Percentiles rank a stretch among this genome's conserved stretches.
phyloP scores from a whole-genome alignment of 2,113 vertebrate genomes.

The Neofelis nebulosa region DNA sequence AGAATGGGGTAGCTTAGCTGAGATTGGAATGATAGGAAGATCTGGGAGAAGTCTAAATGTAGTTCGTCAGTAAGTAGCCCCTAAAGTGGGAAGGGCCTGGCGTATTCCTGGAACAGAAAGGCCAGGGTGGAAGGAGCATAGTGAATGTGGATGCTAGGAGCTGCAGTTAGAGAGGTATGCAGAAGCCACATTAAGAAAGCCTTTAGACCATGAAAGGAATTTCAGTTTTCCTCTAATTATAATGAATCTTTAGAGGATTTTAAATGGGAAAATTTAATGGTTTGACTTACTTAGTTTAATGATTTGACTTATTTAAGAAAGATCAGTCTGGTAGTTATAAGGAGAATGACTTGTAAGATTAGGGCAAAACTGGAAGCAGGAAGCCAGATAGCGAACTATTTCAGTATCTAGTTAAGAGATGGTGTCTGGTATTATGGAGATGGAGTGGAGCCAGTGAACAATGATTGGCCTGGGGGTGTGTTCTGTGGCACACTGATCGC shows the following conservation, averaged over 20 bases:
- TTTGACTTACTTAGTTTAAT: not conserved
- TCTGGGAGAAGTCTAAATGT: not conserved
- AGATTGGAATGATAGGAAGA: not conserved
- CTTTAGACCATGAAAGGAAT: not conserved
- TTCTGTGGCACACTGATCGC: no score
- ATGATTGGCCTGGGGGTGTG: not conserved
- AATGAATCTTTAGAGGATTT: not conserved
- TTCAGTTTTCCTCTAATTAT: not conserved
- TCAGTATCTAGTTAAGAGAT: not conserved
- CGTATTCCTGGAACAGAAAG: not conserved
- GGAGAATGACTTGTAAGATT: not conserved
- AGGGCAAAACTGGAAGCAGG: not conserved
- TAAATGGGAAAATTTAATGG: not conserved
- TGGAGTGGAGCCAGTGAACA: not conserved
- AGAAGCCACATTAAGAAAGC: not conserved
- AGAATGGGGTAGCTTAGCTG: not conserved
- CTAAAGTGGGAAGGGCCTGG: not conserved
- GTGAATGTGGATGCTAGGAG: not conserved
- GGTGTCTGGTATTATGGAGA: not conserved
- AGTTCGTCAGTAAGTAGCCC: not conserved
- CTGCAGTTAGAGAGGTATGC: not conserved
- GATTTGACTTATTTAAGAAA: not conserved
- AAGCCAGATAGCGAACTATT: not conserved
- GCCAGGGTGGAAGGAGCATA: not conserved
- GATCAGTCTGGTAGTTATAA: not conserved